Conservation (phyloP, 2,888 invertebrate genomes). For the Sarcophaga carnaria region DNA sequence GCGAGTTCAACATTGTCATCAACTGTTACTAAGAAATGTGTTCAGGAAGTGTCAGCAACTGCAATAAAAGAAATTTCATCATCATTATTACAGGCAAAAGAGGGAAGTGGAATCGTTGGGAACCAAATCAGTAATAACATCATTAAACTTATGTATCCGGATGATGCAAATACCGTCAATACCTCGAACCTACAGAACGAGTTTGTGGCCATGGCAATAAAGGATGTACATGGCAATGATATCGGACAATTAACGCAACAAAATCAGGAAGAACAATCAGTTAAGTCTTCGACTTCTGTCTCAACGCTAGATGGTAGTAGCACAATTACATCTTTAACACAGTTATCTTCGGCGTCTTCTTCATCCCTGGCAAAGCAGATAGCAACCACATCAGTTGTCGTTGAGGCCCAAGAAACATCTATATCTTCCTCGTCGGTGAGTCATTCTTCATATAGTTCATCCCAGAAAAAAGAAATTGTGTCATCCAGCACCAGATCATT, state of each 20-base stretch:
- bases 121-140: neutral
- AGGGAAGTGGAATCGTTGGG: too few relatives aligned
- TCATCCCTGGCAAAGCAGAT: slow-evolving; percentile 20
- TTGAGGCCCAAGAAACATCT: slow-evolving; percentile 26
- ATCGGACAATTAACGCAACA: slow-evolving; percentile 35
- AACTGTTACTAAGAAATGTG: slow-evolving; percentile 38
- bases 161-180: neutral
- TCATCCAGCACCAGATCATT: slow-evolving; percentile 49
- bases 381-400: neutral
- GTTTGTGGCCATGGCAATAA: slow-evolving; percentile 34
- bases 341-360: slow-evolving; percentile 25
- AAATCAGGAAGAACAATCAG: slow-evolving; percentile 36
- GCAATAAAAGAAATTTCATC: slow-evolving; percentile 20
- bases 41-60: slow-evolving; percentile 44
- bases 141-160: neutral
- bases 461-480: slow-evolving; percentile 42
- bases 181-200: slow-evolving; percentile 31
- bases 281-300: slow-evolving; percentile 18
- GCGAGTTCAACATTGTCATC: slow-evolving; percentile 20
- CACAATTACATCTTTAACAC: neutral
- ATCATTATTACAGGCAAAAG: neutral
- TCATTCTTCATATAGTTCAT: slow-evolving; percentile 35
- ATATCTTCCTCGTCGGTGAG: slow-evolving; percentile 33
- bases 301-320: neutral
- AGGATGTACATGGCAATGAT: slow-evolving; percentile 32